Percentiles rank a stretch among this genome's conserved stretches.
Conservation (phyloP, 1,140 invertebrate genomes). For the Nasonia giraulti region DNA sequence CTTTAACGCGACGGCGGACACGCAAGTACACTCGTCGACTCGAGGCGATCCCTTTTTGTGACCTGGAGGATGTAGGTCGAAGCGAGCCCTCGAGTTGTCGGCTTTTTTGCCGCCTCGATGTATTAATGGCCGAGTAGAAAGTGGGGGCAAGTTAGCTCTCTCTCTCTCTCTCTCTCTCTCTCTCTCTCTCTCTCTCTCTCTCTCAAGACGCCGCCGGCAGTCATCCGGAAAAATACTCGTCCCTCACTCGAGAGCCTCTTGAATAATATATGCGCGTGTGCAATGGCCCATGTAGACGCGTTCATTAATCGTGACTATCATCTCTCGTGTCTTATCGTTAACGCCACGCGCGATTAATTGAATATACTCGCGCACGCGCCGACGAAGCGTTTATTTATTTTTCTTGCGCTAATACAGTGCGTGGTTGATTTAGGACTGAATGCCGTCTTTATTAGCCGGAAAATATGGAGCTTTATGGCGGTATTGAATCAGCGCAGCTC, state of each 20-base stretch:
- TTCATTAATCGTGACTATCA: constrained; percentile 29
- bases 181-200: not conserved
- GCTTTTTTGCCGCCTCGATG: constrained; percentile 1
- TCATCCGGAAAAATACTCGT: constrained; percentile 37
- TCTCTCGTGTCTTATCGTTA: constrained; percentile 42
- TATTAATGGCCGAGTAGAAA: constrained; percentile 17
- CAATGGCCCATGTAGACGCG: not conserved
- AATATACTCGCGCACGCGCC: not conserved
- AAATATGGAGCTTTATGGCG: no score
- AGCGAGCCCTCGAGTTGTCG: not conserved
- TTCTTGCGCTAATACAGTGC: not conserved
- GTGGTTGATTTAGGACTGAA: not conserved
- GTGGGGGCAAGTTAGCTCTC: not conserved
- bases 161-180: not conserved
- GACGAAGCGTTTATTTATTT: not conserved
- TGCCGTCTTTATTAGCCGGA: no score
- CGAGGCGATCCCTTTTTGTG: not conserved
- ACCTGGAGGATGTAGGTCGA: not conserved
- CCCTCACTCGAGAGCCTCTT: constrained; percentile 2
- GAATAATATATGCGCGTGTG: constrained; percentile 12
- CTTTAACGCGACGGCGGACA: not conserved
- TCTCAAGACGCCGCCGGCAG: not conserved
- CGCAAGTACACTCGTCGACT: not conserved
- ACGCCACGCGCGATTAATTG: constrained; percentile 47
- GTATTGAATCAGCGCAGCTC: no score